Conservation (phyloP, 1,140 invertebrate genomes). For the Nylanderia fulva region DNA sequence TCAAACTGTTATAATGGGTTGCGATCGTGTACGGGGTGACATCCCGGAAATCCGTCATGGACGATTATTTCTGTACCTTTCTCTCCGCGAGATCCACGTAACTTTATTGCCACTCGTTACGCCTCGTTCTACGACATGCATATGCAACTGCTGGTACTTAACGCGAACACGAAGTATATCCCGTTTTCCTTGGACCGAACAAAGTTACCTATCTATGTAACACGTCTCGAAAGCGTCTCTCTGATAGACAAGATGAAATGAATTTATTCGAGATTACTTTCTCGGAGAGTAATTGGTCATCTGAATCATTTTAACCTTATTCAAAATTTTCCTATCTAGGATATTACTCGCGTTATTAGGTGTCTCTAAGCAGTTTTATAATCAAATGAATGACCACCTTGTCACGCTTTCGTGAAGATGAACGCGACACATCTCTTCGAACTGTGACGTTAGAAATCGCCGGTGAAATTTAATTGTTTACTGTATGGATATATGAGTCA, state of each 20-base stretch:
- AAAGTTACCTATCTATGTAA: background rate
- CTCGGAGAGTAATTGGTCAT: background rate
- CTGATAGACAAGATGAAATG: constrained; percentile 1
- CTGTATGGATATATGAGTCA: constrained; percentile 33
- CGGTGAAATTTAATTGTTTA: constrained; percentile 60
- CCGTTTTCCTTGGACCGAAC: background rate
- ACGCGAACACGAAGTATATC: background rate
- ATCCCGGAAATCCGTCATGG: constrained; percentile 45
- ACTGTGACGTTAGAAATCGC: constrained; percentile 44
- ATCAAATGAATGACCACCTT: constrained; percentile 40
- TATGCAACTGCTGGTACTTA: background rate
- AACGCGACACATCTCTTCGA: background rate
- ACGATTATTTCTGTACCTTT: constrained; percentile 33
- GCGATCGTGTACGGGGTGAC: constrained; percentile 10
- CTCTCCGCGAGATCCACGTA: constrained; percentile 41
- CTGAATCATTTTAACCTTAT: background rate
- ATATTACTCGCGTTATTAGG: background rate
- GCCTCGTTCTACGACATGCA: background rate
- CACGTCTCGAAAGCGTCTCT: background rate
- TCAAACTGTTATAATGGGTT: constrained; percentile 14
- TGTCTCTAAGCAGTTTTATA: background rate
- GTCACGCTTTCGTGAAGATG: constrained; percentile 60
- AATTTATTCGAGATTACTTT: background rate
- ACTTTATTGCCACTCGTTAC: constrained; percentile 48
- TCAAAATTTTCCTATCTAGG: background rate